Conservation (phyloP, 1,140 invertebrate genomes). For the Lepidurus packardi region DNA sequence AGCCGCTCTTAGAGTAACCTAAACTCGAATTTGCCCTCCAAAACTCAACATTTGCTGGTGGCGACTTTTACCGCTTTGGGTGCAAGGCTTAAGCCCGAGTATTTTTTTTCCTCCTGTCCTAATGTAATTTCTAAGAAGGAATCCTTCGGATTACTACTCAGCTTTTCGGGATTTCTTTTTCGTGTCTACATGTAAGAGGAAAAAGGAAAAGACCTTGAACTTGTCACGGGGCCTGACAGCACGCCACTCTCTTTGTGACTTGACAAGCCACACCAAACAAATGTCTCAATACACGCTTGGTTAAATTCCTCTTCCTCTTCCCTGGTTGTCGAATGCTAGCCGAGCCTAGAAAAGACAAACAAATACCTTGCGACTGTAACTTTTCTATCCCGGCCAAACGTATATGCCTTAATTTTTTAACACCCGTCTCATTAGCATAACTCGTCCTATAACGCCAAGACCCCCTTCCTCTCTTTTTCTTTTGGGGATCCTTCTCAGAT, state of each 20-base stretch:
- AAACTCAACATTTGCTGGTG: no score
- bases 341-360: no score
- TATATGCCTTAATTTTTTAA: background rate
- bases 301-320: background rate
- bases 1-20: no score
- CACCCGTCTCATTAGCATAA: background rate
- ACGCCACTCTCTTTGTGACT: background rate
- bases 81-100: no score
- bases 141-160: no score
- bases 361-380: no score
- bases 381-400: background rate
- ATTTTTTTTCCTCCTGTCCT: no score
- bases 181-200: background rate
- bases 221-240: slow-evolving; percentile 1
- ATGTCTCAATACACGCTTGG: slow-evolving; percentile 7
- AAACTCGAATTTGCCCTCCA: no score
- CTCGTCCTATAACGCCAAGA: background rate
- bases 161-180: background rate
- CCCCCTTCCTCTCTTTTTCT: background rate
- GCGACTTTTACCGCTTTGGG: no score
- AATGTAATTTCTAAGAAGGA: no score
- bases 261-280: background rate
- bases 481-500: background rate
- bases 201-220: background rate
- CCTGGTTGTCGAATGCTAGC: background rate